phyloP scores from a whole-genome alignment of 2,113 vertebrate species.

The Vicugna pacos region DNA sequence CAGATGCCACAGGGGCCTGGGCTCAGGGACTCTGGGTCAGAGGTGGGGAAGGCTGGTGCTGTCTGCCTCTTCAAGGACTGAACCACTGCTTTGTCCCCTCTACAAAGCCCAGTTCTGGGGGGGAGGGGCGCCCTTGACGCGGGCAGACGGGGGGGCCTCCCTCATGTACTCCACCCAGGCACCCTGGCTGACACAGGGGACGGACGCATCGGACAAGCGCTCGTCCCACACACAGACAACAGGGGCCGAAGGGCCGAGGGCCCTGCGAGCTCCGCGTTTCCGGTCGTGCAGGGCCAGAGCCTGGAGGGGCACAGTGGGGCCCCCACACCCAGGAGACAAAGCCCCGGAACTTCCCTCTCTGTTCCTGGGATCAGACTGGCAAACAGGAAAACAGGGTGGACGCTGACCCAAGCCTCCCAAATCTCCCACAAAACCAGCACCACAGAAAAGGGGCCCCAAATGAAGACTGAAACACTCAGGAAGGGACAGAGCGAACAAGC shows the following conservation, averaged over 20 bases:
- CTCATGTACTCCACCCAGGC: neutral
- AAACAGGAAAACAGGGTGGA: too few species aligned
- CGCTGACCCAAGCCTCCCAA: too few species aligned
- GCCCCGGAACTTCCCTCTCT: neutral
- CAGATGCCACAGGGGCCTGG: accelerated
- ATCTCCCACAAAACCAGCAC: neutral
- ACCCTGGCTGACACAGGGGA: neutral
- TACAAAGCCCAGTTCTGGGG: neutral
- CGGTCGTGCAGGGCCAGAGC: neutral
- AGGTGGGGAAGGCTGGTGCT: neutral
- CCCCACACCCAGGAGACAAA: neutral
- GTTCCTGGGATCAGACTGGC: neutral
- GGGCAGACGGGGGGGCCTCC: neutral
- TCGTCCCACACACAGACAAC: too few species aligned
- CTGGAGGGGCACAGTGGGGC: accelerated
- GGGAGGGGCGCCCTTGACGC: too few species aligned
- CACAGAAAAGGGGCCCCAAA: neutral
- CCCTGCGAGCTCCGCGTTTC: neutral
- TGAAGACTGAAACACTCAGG: neutral
- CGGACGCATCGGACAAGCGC: neutral
- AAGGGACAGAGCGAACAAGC: neutral
- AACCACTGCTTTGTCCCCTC: neutral
- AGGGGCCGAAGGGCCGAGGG: neutral
- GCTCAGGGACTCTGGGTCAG: neutral
- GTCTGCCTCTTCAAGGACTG: neutral